Percentiles rank a stretch among this genome's conserved stretches.
Evolutionary conservation across 1,140 invertebrate species (phyloP).

Genomic region (Arion vulgaris): DNA sequence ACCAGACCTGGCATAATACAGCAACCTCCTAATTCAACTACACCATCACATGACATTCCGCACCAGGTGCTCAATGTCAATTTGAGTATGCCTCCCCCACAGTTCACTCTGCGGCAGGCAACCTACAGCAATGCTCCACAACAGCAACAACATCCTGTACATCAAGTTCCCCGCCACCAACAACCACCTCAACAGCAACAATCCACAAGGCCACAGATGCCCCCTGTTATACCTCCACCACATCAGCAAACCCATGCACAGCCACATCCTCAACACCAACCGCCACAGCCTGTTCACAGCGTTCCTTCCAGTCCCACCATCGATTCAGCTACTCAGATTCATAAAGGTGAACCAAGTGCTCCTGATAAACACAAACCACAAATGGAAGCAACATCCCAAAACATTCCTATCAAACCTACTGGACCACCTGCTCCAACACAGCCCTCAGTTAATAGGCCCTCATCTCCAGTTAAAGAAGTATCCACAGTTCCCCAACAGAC

Average conservation of each 20-base stretch:
- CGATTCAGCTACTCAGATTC: neutral
- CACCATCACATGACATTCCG: neutral
- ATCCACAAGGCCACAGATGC: neutral
- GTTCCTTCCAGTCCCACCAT: neutral
- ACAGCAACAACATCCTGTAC: slow-evolving; percentile 5
- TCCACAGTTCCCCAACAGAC: neutral
- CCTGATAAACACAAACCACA: neutral
- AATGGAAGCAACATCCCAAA: neutral
- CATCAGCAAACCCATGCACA: neutral
- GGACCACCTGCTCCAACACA: neutral
- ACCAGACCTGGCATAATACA: neutral
- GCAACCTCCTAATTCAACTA: neutral
- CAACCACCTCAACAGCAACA: slow-evolving; percentile 27
- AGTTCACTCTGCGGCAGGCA: neutral
- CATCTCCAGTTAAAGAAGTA: slow-evolving; percentile 18
- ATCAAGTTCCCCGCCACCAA: neutral
- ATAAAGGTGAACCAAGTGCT: neutral
- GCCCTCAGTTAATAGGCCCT: neutral
- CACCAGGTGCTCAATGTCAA: slow-evolving; percentile 1
- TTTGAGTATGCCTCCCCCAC: slow-evolving; percentile 20
- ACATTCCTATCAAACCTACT: slow-evolving; percentile 28
- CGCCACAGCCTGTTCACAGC: neutral
- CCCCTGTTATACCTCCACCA: neutral
- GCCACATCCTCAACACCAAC: neutral
- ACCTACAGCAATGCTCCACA: neutral